These are phyloP conservation scores for Euproctis similis DNA, from an alignment of 2,888 invertebrate genomes.

Conservation along the genomic window DNA sequence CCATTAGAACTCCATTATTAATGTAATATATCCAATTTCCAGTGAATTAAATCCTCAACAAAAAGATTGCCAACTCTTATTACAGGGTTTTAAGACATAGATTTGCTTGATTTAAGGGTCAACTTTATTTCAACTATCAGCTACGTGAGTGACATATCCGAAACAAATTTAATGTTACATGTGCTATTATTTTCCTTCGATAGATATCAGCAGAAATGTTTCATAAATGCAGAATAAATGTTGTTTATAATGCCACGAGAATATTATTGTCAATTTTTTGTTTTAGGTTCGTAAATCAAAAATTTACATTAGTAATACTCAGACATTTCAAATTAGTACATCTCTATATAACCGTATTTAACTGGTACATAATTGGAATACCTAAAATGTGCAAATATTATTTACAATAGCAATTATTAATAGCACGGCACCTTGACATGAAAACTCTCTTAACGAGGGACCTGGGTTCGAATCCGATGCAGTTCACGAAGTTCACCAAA, in stretches of 20 bases:
- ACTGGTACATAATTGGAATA: too few species aligned
- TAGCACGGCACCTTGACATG: too few species aligned
- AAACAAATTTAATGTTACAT: conserved; percentile 22
- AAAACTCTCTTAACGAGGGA: too few species aligned
- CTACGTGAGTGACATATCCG: conserved; percentile 23
- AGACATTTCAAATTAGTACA: too few species aligned
- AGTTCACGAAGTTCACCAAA: too few species aligned
- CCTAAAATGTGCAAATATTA: too few species aligned
- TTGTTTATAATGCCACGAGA: conserved; percentile 14
- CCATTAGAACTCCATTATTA: neutral
- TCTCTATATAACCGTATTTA: too few species aligned
- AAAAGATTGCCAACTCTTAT: conserved; percentile 6
- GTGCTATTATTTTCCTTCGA: conserved; percentile 11
- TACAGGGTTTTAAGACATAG: neutral
- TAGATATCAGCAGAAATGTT: conserved; percentile 6
- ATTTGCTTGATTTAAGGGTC: conserved; percentile 7
- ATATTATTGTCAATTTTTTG: conserved; percentile 21
- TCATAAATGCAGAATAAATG: conserved; percentile 11
- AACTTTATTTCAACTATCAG: conserved; percentile 5
- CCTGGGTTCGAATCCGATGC: too few species aligned
- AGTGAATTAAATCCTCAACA: conserved; percentile 3
- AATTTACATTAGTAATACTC: too few species aligned
- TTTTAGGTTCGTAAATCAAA: too few species aligned
- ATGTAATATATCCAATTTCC: conserved; percentile 10
- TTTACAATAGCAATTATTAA: too few species aligned